Percentiles rank a stretch among this genome's conserved stretches.
These are phyloP conservation scores for Limosa lapponica DNA, from an alignment of 2,797 vertebrate species.

Conservation along the genomic window DNA sequence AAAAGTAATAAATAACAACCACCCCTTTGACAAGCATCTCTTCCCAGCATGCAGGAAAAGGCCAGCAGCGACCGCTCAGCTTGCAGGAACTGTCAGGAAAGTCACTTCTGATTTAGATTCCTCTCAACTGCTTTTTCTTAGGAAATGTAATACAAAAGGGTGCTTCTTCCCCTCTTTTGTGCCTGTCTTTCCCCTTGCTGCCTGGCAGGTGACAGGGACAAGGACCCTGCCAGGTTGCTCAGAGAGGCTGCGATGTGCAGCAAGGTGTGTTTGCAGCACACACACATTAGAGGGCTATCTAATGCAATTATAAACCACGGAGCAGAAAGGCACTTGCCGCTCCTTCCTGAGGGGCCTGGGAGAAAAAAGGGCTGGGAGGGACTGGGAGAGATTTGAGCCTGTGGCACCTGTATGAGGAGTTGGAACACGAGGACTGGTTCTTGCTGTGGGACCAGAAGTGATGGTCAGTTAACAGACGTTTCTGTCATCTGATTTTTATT, in stretches of 20 bases:
- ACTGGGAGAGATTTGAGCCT: neutral
- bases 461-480: neutral
- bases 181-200: neutral
- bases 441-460: neutral
- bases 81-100: neutral
- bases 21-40: neutral
- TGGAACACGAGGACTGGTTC: neutral
- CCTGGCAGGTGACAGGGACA: neutral
- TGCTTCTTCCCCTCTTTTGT: neutral
- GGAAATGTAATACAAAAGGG: neutral
- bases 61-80: neutral
- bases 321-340: fast-evolving
- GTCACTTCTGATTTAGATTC: neutral
- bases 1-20: neutral
- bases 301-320: neutral
- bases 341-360: neutral
- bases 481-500: neutral
- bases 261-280: neutral
- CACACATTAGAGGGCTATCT: neutral
- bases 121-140: neutral
- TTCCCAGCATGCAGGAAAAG: neutral
- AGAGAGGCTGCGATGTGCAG: neutral
- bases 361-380: neutral
- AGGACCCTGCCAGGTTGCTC: neutral
- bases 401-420: fast-evolving